Evolutionary conservation across 2,888 invertebrate species (phyloP).

Genomic region (Lithosia quadra): DNA sequence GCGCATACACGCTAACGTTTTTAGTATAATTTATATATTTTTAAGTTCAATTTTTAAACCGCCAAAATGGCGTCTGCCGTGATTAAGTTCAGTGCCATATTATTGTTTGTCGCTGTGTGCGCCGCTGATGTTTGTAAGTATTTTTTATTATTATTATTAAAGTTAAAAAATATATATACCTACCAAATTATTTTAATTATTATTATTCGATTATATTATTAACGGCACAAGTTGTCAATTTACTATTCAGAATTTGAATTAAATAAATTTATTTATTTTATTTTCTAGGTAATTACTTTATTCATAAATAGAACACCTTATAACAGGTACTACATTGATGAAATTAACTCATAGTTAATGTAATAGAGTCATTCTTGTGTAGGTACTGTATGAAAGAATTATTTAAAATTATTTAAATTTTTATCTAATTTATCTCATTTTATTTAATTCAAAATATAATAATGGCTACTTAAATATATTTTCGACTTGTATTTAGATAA

Average conservation of each 20-base stretch:
- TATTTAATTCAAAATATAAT: too few relatives aligned
- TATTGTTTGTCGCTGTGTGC: conserved; percentile 72
- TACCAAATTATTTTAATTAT: neutral
- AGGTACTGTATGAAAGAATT: too few relatives aligned
- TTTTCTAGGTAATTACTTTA: too few relatives aligned
- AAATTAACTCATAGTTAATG: too few relatives aligned
- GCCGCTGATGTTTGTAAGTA: conserved; percentile 79
- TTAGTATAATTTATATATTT: conserved; percentile 33
- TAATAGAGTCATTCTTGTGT: too few relatives aligned
- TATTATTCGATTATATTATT: neutral
- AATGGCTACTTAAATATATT: too few relatives aligned
- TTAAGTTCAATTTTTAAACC: conserved; percentile 57
- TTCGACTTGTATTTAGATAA: too few relatives aligned
- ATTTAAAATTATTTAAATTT: too few relatives aligned
- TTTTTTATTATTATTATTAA: conserved; percentile 16
- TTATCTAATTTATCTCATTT: too few relatives aligned
- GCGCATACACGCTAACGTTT: conserved; percentile 61
- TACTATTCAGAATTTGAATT: neutral
- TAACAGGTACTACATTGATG: too few relatives aligned
- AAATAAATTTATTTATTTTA: neutral
- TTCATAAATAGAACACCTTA: too few relatives aligned
- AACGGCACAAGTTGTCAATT: neutral
- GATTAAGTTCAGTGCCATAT: conserved; percentile 81
- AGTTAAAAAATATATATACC: neutral
- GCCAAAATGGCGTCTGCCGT: conserved; percentile 78